Evolutionary conservation across 2,113 vertebrate species (phyloP).

Genomic region (Cnemophilus loriae): DNA sequence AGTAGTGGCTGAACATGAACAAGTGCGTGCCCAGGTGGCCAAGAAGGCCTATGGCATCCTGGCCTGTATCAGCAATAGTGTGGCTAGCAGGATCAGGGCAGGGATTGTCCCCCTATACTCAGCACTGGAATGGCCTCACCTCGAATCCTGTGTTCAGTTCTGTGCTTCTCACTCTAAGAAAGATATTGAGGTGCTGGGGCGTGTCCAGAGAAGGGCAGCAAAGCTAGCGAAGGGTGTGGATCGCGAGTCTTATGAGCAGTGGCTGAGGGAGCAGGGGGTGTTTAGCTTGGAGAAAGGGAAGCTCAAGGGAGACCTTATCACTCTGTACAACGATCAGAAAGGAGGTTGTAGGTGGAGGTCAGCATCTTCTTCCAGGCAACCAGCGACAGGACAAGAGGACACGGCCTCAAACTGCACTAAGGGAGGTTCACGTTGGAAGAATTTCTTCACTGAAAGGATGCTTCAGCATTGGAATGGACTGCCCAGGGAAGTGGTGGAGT

Average conservation of each 20-base stretch:
- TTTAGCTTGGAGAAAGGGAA: neutral
- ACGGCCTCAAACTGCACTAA: neutral
- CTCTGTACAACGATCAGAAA: neutral
- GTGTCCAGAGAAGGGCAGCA: rapidly evolving
- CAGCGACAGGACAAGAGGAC: rapidly evolving
- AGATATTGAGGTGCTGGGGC: neutral
- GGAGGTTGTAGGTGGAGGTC: neutral
- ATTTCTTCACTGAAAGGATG: neutral
- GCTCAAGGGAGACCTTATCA: neutral
- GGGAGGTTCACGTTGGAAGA: neutral
- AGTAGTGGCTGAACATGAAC: rapidly evolving
- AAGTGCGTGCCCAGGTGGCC: neutral
- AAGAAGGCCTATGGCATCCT: neutral
- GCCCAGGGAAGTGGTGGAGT: neutral
- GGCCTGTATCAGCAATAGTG: rapidly evolving
- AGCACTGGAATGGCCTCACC: too few relatives aligned
- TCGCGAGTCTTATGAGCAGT: rapidly evolving
- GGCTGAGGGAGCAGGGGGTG: rapidly evolving
- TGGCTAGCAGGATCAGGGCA: neutral
- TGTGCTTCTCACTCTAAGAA: too few relatives aligned
- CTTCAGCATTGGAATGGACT: neutral
- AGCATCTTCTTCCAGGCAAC: neutral
- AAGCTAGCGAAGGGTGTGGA: neutral
- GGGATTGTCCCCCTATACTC: rapidly evolving
- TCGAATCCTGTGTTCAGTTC: rapidly evolving